Percentiles rank a stretch among this genome's conserved stretches.
These are phyloP conservation scores for Tokudaia muenninki DNA, from an alignment of 2,797 vertebrate genomes.

Conservation along the genomic window DNA sequence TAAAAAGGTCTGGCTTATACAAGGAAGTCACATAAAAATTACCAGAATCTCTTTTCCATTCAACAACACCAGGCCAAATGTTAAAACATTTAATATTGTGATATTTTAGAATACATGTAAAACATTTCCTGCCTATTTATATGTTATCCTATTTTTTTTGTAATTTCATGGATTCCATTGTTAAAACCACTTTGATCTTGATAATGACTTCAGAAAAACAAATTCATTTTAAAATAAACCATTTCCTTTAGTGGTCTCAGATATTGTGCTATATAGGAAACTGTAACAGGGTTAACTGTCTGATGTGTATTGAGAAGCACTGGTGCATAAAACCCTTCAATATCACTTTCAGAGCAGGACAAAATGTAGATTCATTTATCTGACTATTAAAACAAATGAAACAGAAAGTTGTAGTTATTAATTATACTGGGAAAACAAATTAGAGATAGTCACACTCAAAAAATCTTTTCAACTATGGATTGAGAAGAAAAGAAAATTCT, in stretches of 20 bases:
- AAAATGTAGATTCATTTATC: slow-evolving; percentile 69
- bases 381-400: slow-evolving; percentile 63
- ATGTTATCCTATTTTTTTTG: background rate
- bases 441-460: slow-evolving; percentile 41
- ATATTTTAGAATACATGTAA: background rate
- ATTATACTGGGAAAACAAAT: slow-evolving; percentile 70
- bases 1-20: background rate
- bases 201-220: slow-evolving; percentile 29
- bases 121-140: background rate
- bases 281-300: slow-evolving; percentile 43
- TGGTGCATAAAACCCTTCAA: slow-evolving; percentile 67
- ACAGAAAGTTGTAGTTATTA: slow-evolving; percentile 62
- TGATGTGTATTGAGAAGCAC: slow-evolving; percentile 65
- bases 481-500: slow-evolving; percentile 59
- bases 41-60: background rate
- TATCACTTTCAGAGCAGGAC: slow-evolving; percentile 54
- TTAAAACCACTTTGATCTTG: slow-evolving; percentile 2
- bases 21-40: background rate
- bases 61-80: background rate
- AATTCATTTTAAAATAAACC: slow-evolving; percentile 6
- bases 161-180: background rate
- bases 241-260: slow-evolving; percentile 34
- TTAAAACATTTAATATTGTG: background rate
- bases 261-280: slow-evolving; percentile 6
- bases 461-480: slow-evolving; percentile 18